phyloP scores from a whole-genome alignment of 2,888 invertebrate genomes.

The Kryphioiulus occultus region DNA sequence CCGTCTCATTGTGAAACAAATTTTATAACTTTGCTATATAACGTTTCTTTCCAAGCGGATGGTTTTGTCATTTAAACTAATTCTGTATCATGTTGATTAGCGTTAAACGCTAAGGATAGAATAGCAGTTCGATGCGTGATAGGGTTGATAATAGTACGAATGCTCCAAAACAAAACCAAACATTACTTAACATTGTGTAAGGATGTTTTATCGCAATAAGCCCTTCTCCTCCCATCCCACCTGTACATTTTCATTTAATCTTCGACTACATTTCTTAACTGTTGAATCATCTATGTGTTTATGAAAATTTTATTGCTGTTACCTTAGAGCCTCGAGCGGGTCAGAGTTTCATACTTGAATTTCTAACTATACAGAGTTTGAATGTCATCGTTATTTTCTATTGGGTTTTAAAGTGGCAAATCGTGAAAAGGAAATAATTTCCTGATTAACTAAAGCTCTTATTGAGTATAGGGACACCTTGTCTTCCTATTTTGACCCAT shows the following conservation, averaged over 20 bases:
- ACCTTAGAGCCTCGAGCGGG: constrained; percentile 1
- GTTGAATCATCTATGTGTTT: constrained; percentile 43
- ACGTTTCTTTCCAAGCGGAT: background rate
- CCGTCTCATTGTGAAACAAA: too few species aligned
- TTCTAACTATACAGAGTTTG: constrained; percentile 40
- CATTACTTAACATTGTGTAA: constrained; percentile 21
- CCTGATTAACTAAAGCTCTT: background rate
- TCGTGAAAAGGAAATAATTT: background rate
- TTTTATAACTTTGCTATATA: too few species aligned
- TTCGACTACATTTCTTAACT: constrained; percentile 41
- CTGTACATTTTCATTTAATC: constrained; percentile 35
- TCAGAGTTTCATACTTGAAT: constrained; percentile 37
- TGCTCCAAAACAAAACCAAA: background rate
- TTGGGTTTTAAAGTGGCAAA: constrained; percentile 25
- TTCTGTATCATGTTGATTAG: background rate
- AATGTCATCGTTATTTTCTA: constrained; percentile 27
- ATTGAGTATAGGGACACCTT: constrained; percentile 11
- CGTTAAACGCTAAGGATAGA: background rate
- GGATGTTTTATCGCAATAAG: constrained; percentile 39
- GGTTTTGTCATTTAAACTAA: background rate
- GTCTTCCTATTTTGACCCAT: constrained; percentile 37
- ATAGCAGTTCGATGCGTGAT: background rate
- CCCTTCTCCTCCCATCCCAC: constrained; percentile 18
- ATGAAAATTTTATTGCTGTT: constrained; percentile 47
- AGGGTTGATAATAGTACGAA: background rate